Conservation (phyloP, 1,140 invertebrate genomes). For the Plutomurus gul region DNA sequence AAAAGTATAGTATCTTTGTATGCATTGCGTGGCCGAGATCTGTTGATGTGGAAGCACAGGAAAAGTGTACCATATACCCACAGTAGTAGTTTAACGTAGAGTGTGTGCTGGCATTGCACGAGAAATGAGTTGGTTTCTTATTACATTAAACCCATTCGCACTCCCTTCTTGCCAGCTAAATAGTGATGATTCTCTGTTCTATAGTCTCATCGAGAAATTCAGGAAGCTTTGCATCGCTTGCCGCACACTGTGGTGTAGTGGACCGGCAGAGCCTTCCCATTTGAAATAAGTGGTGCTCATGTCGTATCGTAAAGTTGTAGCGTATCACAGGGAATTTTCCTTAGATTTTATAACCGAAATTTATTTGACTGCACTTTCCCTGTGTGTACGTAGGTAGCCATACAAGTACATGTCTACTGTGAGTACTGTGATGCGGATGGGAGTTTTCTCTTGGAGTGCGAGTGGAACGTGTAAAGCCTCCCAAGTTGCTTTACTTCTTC, state of each 20-base stretch:
- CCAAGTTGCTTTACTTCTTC: not conserved
- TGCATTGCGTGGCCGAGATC: too few species aligned
- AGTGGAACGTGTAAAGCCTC: constrained; percentile 4
- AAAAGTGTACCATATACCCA: too few species aligned
- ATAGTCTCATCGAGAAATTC: not conserved
- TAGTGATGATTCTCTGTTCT: not conserved
- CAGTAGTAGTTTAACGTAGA: not conserved
- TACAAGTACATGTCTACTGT: not conserved
- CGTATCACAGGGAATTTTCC: constrained; percentile 36
- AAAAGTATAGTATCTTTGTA: too few species aligned
- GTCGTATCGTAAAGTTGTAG: constrained; percentile 35
- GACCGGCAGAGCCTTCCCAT: not conserved
- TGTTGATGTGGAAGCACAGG: not conserved
- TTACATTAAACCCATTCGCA: constrained; percentile 29
- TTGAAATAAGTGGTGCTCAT: constrained; percentile 34
- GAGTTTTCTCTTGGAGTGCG: constrained; percentile 9
- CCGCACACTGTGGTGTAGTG: too few species aligned
- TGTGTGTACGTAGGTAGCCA: not conserved
- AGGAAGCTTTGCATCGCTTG: not conserved
- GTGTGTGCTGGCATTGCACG: not conserved
- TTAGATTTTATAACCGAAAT: constrained; percentile 39
- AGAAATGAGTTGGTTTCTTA: constrained; percentile 20
- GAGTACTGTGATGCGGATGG: not conserved
- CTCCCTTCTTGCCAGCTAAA: constrained; percentile 22
- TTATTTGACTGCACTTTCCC: constrained; percentile 23